phyloP scores from a whole-genome alignment of 2,797 vertebrate species.

The Chromobotia macracanthus region DNA sequence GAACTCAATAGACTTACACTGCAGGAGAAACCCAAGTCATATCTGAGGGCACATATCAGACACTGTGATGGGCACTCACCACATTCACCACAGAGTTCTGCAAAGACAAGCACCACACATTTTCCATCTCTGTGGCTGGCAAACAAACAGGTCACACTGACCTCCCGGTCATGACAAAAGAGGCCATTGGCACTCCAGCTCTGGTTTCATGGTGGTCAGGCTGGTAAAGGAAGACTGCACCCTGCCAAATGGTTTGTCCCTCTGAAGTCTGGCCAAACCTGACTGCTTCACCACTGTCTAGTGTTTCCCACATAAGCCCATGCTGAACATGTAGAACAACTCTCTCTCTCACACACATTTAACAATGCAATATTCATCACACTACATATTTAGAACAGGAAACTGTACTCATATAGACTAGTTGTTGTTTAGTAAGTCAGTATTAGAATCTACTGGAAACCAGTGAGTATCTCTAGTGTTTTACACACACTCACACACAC shows the following conservation, averaged over 20 bases:
- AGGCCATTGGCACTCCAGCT: slow-evolving; percentile 68
- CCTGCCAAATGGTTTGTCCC: slow-evolving; percentile 68
- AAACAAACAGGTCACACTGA: too few species aligned
- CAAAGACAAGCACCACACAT: not conserved
- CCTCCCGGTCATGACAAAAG: slow-evolving; percentile 50
- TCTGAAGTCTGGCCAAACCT: slow-evolving; percentile 66
- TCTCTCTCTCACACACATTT: not conserved
- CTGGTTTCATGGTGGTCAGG: slow-evolving; percentile 65
- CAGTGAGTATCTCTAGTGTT: not conserved
- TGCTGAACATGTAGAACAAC: slow-evolving; percentile 71
- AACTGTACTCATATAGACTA: slow-evolving; percentile 17
- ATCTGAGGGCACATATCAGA: not conserved
- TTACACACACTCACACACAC: too few species aligned
- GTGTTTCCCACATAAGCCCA: slow-evolving; percentile 63
- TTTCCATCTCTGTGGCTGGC: too few species aligned
- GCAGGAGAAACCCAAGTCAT: too few species aligned
- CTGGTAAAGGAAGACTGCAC: slow-evolving; percentile 68
- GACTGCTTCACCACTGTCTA: slow-evolving; percentile 62
- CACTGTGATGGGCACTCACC: not conserved
- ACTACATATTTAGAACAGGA: slow-evolving; percentile 9
- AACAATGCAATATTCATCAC: too few species aligned
- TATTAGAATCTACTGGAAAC: slow-evolving; percentile 5
- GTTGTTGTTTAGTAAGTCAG: slow-evolving; percentile 8
- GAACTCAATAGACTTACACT: too few species aligned
- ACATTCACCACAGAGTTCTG: not conserved